A percentile compares a stretch with the other conserved stretches of the same genome.
Conservation (phyloP, 2,888 invertebrate species). For the Steinernema carpocapsae region DNA sequence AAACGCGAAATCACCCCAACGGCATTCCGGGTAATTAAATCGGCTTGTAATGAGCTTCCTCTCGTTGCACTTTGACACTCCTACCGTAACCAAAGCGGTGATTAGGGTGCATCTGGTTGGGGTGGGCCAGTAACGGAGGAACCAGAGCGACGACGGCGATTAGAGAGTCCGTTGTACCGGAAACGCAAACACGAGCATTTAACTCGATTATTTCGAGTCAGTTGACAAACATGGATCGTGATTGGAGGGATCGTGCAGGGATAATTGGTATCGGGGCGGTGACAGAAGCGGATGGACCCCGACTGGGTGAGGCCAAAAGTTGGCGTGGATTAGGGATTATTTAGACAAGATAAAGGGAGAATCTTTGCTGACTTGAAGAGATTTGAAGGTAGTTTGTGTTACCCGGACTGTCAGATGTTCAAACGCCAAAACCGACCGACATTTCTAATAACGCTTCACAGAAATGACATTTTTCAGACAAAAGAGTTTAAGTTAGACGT, state of each 20-base stretch:
- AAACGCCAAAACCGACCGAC: too few species aligned
- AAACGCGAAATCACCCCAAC: background rate
- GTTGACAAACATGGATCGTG: constrained; percentile 16
- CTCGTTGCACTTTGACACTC: background rate
- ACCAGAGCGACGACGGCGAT: constrained; percentile 8
- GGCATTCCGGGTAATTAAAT: constrained; percentile 30
- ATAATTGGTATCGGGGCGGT: constrained; percentile 7
- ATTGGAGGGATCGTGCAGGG: constrained; percentile 1
- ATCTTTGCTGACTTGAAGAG: too few species aligned
- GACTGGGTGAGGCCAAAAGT: background rate
- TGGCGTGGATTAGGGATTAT: background rate
- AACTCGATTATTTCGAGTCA: constrained; percentile 30
- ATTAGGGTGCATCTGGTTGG: constrained; percentile 16
- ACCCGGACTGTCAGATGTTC: too few species aligned
- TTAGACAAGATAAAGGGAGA: too few species aligned
- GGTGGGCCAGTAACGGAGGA: constrained; percentile 4
- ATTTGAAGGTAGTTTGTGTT: too few species aligned
- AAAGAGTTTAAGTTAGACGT: too few species aligned
- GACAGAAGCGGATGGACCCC: background rate
- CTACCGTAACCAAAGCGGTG: constrained; percentile 27
- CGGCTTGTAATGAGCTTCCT: background rate
- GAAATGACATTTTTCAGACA: too few species aligned
- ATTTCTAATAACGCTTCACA: too few species aligned
- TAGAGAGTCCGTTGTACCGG: constrained; percentile 3
- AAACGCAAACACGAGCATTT: constrained; percentile 28